Evolutionary conservation across 2,797 vertebrate species (phyloP).

Genomic region (Phyllotis vaccarum): DNA sequence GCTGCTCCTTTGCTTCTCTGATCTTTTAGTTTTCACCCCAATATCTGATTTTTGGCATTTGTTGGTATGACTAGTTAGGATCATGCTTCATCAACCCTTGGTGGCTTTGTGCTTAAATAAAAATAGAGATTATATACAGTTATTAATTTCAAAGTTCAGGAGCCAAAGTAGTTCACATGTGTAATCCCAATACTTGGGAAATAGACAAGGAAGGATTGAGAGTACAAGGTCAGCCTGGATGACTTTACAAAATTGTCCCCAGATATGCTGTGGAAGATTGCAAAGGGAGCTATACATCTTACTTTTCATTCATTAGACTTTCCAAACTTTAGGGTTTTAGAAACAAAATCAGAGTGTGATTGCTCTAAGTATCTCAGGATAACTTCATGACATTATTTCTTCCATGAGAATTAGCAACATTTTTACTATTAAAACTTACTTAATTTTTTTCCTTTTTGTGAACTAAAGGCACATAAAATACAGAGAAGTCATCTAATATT

Average conservation of each 20-base stretch:
- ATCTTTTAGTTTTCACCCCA: too few species aligned
- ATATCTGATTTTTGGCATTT: too few species aligned
- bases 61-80: too few species aligned
- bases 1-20: too few species aligned
- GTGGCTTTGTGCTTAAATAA: slow-evolving; percentile 45
- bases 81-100: background rate
- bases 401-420: slow-evolving; percentile 22
- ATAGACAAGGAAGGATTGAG: too few species aligned
- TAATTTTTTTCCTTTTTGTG: slow-evolving; percentile 43
- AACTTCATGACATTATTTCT: background rate
- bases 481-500: background rate
- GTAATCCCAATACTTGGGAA: background rate
- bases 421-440: slow-evolving; percentile 17
- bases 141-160: background rate
- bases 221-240: background rate
- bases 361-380: background rate
- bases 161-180: background rate
- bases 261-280: background rate
- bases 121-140: background rate
- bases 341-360: background rate
- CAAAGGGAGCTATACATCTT: background rate
- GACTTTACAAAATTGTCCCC: background rate
- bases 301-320: slow-evolving; percentile 40
- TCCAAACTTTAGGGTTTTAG: background rate
- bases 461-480: slow-evolving; percentile 48